Evolutionary conservation across 2,113 vertebrate genomes (phyloP), one percentile per base, ranked within the genome.

Genomic region (Sinocyclocheilus grahami): DNA sequence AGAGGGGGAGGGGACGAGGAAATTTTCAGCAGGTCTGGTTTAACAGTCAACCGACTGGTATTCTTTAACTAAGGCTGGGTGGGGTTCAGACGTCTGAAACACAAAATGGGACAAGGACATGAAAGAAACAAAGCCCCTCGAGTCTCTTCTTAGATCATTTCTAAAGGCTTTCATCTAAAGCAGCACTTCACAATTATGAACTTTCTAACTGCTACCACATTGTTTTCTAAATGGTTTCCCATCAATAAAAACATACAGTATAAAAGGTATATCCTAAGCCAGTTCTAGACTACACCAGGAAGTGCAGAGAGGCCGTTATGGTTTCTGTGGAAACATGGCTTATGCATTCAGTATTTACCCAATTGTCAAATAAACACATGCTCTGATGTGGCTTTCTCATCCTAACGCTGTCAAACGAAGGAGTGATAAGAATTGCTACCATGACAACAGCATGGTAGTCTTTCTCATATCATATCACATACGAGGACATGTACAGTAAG

Each of bases 1-100:
- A 86, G 78, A 51, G 92, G 88, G 89, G 93, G 92, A 92, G 91
- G 93, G 93, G 91, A 93, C 86, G 90, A 90, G 90, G 93, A 94
- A 94, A 91, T 87, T 92, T 89, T 93, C 89, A 90, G 92, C 90
- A 90, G 62, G 90, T 94, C 94, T 93, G 93, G 93, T 94, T 93
- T 92, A 95, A 94, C 94, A 90, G 87, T 92, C 93, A 94, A 93
- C 92, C 18, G 84, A 92, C 93, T 89, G 90, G 90, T 93, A 93
- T 93, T 95, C 92, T 94, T 93, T 94, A 92, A 93, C 92, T 83
- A 91, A 89, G 42, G 80, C 88, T 93, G 93, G 94, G 92, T 90
- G 90, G 91, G 92, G 94, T 90, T 78, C 63, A 84, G 83, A 86
- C 89, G 91, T 89, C 86, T 90, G 69, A 84, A 69, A 89, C 62